Percentiles rank a stretch among this genome's conserved stretches.
phyloP scores from a whole-genome alignment of 2,797 vertebrate genomes.

The Syngnathus rostellatus region DNA sequence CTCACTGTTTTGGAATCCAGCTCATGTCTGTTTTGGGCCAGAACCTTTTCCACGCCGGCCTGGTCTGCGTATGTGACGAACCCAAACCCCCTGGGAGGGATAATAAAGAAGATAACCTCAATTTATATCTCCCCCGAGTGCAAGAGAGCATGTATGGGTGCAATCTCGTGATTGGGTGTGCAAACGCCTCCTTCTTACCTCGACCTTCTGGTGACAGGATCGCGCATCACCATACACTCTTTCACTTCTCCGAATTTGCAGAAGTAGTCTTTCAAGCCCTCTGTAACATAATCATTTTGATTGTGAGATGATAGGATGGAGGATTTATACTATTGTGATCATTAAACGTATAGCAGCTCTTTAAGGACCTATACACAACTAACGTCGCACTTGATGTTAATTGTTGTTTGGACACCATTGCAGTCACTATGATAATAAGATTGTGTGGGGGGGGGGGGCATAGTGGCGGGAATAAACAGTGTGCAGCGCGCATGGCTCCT shows the following conservation, averaged over 20 bases:
- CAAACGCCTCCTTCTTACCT: constrained; percentile 78
- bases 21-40: constrained; percentile 94
- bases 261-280: constrained; percentile 93
- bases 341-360: not conserved
- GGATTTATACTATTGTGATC: not conserved
- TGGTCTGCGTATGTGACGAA: constrained; percentile 96
- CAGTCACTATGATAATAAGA: constrained; percentile 2
- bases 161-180: constrained; percentile 44
- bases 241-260: constrained; percentile 95
- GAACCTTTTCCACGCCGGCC: constrained; percentile 92
- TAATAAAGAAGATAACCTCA: not conserved
- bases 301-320: no score
- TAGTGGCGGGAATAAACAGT: constrained; percentile 3
- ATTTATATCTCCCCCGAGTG: not conserved
- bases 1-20: constrained; percentile 98
- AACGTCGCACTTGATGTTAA: constrained; percentile 34
- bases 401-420: constrained; percentile 31
- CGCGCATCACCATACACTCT: constrained; percentile 96
- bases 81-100: constrained; percentile 82
- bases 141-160: constrained; percentile 34
- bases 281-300: constrained; percentile 52
- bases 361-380: constrained; percentile 12
- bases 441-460: not conserved
- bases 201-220: constrained; percentile 94
- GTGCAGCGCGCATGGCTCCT: constrained; percentile 20